These are phyloP conservation scores for Sinhomidia bicolor DNA, from an alignment of 2,888 invertebrate species.

Conservation along the genomic window DNA sequence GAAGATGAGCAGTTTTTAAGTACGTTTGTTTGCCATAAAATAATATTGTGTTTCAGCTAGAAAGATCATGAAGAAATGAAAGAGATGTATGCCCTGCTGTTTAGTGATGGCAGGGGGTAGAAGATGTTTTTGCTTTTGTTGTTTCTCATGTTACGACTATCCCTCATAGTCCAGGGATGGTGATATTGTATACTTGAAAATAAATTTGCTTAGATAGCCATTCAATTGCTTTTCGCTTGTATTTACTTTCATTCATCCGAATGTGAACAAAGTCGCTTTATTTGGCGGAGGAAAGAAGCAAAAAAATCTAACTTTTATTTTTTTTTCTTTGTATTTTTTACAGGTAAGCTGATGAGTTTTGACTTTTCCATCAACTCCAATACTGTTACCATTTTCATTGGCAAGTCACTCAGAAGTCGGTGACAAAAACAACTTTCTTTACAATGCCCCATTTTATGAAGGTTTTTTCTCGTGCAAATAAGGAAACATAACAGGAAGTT, in stretches of 20 bases:
- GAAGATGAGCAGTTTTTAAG: constrained; percentile 29
- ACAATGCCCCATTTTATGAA: too few relatives aligned
- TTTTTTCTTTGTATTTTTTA: constrained; percentile 23
- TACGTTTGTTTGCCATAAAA: not conserved
- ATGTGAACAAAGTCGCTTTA: not conserved
- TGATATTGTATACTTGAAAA: too few relatives aligned
- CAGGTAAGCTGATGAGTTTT: constrained; percentile 18
- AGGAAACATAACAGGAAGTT: too few relatives aligned
- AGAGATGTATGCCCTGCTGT: not conserved
- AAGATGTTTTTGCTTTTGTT: too few relatives aligned
- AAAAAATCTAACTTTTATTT: not conserved
- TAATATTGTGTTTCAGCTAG: not conserved
- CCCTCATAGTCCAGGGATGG: too few relatives aligned
- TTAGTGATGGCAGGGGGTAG: too few relatives aligned
- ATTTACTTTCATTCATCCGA: not conserved
- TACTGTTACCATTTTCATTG: too few relatives aligned
- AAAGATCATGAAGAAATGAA: not conserved
- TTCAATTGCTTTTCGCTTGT: not conserved
- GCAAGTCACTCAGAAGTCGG: too few relatives aligned
- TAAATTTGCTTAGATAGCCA: not conserved
- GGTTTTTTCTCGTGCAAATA: too few relatives aligned
- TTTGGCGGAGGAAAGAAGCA: not conserved
- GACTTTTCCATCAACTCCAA: not conserved
- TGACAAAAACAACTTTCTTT: too few relatives aligned
- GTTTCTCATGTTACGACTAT: too few relatives aligned